Percentiles rank a stretch among this genome's conserved stretches.
These are phyloP conservation scores for Drosophila chauvacae DNA, from an alignment of 1,140 invertebrate species.

Conservation along the genomic window DNA sequence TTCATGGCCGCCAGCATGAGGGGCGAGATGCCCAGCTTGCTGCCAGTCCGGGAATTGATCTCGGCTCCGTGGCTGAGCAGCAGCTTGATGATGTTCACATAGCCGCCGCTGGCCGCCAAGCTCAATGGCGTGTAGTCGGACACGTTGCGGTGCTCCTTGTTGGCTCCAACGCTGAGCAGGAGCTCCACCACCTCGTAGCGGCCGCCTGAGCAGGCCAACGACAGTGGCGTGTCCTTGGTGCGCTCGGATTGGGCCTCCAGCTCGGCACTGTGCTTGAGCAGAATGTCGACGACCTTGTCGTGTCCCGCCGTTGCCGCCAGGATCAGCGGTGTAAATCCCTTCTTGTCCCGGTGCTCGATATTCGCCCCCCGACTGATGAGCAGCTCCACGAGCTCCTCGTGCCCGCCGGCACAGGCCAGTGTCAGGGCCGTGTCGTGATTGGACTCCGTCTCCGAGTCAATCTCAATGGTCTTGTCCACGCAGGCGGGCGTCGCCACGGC, in stretches of 20 bases:
- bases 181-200: conserved; percentile 98
- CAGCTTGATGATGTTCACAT: conserved; percentile 99
- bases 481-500: conserved; percentile 84
- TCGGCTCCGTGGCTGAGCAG: conserved; percentile 96
- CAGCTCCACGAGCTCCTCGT: conserved; percentile 97
- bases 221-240: conserved; percentile 99
- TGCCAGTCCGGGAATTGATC: conserved; percentile 99
- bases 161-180: conserved; percentile 94
- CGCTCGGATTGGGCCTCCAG: conserved; percentile 99
- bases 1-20: conserved; percentile 99
- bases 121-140: conserved; percentile 99
- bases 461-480: conserved; percentile 90
- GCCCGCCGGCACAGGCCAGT: conserved; percentile 97
- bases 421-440: conserved; percentile 99
- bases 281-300: conserved; percentile 96
- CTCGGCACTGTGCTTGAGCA: conserved; percentile 96
- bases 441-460: conserved; percentile 98
- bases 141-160: conserved; percentile 99
- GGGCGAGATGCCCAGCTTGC: conserved; percentile 98
- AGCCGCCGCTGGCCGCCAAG: conserved; percentile 98
- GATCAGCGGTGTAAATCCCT: conserved; percentile 99
- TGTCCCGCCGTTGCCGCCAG: conserved; percentile 98
- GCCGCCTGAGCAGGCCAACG: conserved; percentile 98
- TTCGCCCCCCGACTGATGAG: conserved; percentile 95
- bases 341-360: conserved; percentile 99